These are phyloP conservation scores for Odontocolon sp. DNA, from an alignment of 2,888 invertebrate genomes.

Conservation along the genomic window DNA sequence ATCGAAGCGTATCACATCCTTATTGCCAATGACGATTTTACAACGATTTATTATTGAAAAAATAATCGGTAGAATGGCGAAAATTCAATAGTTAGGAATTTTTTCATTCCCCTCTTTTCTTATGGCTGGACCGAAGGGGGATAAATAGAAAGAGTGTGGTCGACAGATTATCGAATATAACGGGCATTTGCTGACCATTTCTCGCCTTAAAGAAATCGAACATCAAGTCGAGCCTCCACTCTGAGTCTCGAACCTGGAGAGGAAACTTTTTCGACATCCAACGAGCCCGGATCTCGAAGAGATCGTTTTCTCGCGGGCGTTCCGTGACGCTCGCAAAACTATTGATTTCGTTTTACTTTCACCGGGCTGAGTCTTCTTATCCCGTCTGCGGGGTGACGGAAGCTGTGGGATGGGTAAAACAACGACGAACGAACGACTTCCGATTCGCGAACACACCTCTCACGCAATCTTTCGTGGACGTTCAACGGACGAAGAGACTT, in stretches of 20 bases:
- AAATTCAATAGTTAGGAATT: neutral
- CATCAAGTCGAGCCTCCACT: neutral
- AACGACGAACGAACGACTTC: conserved; percentile 12
- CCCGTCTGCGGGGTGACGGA: conserved; percentile 9
- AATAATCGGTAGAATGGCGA: neutral
- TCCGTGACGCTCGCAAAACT: conserved; percentile 31
- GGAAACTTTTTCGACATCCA: conserved; percentile 12
- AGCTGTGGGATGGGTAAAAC: conserved; percentile 2
- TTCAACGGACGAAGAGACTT: neutral
- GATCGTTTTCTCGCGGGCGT: conserved; percentile 28
- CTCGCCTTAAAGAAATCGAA: conserved; percentile 12
- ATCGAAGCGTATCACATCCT: too few relatives aligned
- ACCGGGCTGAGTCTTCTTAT: conserved; percentile 37
- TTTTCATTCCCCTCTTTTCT: neutral
- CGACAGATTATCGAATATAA: conserved; percentile 14
- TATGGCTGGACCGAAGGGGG: neutral
- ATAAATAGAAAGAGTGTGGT: conserved; percentile 22
- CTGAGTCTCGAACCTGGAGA: neutral
- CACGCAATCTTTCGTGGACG: conserved; percentile 11
- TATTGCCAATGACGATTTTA: too few relatives aligned
- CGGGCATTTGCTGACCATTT: conserved; percentile 16
- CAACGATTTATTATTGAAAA: neutral
- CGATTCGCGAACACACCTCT: conserved; percentile 7
- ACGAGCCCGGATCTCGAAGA: neutral
- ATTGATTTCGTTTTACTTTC: conserved; percentile 58